Evolutionary conservation across 1,140 invertebrate species (phyloP).

Genomic region (Melitaea cinxia): DNA sequence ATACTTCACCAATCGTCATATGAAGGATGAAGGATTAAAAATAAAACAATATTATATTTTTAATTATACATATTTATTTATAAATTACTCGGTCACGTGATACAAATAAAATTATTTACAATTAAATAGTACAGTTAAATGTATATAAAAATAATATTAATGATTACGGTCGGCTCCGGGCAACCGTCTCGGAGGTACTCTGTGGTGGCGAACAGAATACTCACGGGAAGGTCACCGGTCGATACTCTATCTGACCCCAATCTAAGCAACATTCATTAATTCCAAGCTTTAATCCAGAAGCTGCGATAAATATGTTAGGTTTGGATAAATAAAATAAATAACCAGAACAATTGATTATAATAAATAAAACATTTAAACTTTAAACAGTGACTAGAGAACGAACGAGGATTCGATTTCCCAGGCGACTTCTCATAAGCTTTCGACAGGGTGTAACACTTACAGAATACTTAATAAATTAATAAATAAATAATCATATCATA

Average conservation of each 20-base stretch:
- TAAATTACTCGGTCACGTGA: constrained; percentile 77
- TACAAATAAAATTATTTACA: constrained; percentile 79
- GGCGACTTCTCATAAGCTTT: constrained; percentile 70
- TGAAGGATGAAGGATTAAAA: constrained; percentile 15
- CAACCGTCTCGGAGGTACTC: constrained; percentile 41
- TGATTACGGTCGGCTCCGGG: constrained; percentile 4
- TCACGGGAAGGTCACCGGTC: constrained; percentile 39
- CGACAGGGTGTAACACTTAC: constrained; percentile 78
- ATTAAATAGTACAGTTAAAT: constrained; percentile 77
- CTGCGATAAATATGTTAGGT: constrained; percentile 68
- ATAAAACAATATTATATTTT: constrained; percentile 57
- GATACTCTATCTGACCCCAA: constrained; percentile 28
- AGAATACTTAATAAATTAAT: constrained; percentile 73
- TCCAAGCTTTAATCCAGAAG: constrained; percentile 71
- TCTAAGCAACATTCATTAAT: constrained; percentile 65
- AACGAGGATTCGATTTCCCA: constrained; percentile 54
- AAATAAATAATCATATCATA: constrained; percentile 73
- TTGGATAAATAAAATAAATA: constrained; percentile 55
- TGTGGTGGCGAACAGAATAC: constrained; percentile 62
- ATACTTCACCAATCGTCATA: no score
- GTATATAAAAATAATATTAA: constrained; percentile 74
- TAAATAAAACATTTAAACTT: constrained; percentile 65
- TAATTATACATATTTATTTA: constrained; percentile 78
- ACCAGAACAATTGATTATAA: constrained; percentile 53
- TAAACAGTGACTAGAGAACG: constrained; percentile 75